Percentiles rank a stretch among this genome's conserved stretches.
These are phyloP conservation scores for Ibycter americanus DNA, from an alignment of 2,797 vertebrate species.

Conservation along the genomic window DNA sequence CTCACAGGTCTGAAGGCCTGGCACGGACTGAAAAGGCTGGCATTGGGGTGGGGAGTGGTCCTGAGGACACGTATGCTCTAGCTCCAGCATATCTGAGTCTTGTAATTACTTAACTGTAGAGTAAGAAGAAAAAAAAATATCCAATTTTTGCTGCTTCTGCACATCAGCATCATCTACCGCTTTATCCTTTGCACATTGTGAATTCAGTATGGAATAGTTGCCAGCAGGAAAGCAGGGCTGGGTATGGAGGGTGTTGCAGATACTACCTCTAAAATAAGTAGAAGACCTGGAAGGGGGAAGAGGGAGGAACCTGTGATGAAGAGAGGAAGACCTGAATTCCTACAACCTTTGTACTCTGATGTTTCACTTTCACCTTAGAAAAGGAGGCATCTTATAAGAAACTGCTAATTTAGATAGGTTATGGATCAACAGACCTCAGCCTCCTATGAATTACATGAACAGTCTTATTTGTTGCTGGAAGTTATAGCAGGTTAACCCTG, in stretches of 20 bases:
- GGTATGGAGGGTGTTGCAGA: not conserved
- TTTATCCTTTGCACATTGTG: not conserved
- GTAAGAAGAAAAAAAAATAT: not conserved
- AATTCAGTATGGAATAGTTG: not conserved
- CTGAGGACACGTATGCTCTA: accelerated
- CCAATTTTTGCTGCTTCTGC: not conserved
- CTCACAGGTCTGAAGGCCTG: not conserved
- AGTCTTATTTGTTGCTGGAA: not conserved
- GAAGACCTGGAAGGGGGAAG: not conserved
- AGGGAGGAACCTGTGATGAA: not conserved
- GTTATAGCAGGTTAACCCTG: not conserved
- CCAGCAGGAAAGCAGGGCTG: not conserved
- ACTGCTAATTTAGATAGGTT: not conserved
- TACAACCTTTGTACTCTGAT: not conserved
- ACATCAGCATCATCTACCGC: not conserved
- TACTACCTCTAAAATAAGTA: not conserved
- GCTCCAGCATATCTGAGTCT: not conserved
- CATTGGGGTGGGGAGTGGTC: accelerated
- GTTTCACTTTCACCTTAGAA: not conserved
- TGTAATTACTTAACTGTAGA: not conserved
- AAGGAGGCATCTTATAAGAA: not conserved
- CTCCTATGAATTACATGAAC: not conserved
- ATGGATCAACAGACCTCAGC: not conserved
- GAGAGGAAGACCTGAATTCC: not conserved
- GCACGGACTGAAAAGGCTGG: not conserved